These are phyloP conservation scores for Calameuta pallipes DNA, from an alignment of 2,888 invertebrate genomes.

Conservation along the genomic window DNA sequence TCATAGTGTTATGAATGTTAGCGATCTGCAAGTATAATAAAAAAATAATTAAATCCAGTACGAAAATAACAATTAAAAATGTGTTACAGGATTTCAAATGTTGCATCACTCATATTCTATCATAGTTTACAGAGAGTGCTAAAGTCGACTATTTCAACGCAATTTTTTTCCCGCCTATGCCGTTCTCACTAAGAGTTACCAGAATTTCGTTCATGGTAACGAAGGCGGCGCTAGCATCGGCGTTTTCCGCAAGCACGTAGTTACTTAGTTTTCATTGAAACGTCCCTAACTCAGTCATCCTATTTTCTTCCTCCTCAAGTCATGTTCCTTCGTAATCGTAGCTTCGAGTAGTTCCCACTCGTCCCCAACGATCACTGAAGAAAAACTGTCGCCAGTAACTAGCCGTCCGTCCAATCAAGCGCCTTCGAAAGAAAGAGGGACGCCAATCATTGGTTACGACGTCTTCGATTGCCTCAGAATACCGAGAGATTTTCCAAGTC, in stretches of 20 bases:
- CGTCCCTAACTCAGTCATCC: background rate
- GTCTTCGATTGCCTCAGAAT: background rate
- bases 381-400: background rate
- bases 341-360: background rate
- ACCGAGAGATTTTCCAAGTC: background rate
- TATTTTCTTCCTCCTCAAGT: background rate
- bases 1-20: conserved; percentile 70
- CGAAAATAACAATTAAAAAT: background rate
- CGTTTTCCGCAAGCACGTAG: background rate
- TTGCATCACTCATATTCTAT: background rate
- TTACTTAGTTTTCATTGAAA: background rate
- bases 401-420: background rate
- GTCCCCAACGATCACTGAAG: background rate
- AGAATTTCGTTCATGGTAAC: background rate
- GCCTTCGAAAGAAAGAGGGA: background rate
- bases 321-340: background rate
- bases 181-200: background rate
- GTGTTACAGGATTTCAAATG: background rate
- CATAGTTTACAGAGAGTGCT: background rate
- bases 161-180: background rate
- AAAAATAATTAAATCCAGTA: background rate
- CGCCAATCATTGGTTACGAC: background rate
- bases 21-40: conserved; percentile 66
- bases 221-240: background rate
- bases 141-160: background rate